Evolutionary conservation across 2,888 invertebrate genomes (phyloP), one percentile per base, ranked within the genome.

Genomic region (Lymantria monacha): DNA sequence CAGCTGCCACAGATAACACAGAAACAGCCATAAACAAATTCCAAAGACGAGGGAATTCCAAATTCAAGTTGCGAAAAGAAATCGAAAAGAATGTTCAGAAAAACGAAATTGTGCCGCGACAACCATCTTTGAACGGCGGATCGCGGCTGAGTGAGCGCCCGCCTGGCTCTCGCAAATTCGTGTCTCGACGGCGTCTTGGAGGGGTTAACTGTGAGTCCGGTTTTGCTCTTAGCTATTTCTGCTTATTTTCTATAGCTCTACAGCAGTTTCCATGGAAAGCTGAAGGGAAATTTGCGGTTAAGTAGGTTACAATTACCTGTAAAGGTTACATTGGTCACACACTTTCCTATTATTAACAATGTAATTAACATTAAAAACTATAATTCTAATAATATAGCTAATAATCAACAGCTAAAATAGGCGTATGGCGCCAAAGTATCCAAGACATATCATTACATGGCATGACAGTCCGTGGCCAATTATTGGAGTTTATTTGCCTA

Each of bases 131-230:
- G 70, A 75, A 60, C 70, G 65, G 72, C 66, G 74, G 72, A 66
- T 72, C 77, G 72, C 74, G 74, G 67, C 85, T 83, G 66, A 84
- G 63, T 86, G 90, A 88, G 76, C 76, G 83, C 58, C 84, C 72
- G 46, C 48, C 45, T 5, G 49, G 85, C 62, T 77, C 70, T 63
- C 81, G 88, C 62, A 82, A 76, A 72, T 87, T 85, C 70, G 78
- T 76, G 66, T 49, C 49, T 30, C 83, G 88, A 14, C 76, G 86
- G 55, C 72, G 83, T 61, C 74, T 74, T 67, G 83, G 83, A 55
- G 86, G 84, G 81, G 85, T 80, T 64, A 85, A 80, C 72, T 76
- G 90, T 90, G 72, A 90, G 89, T 87, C 80, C 80, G 80, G 82
- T 77, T 85, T 73, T 53, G 48, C 52, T 69, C 46, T 55, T 22